phyloP scores from a whole-genome alignment of 2,797 vertebrate genomes.

The Aselliscus stoliczkanus region DNA sequence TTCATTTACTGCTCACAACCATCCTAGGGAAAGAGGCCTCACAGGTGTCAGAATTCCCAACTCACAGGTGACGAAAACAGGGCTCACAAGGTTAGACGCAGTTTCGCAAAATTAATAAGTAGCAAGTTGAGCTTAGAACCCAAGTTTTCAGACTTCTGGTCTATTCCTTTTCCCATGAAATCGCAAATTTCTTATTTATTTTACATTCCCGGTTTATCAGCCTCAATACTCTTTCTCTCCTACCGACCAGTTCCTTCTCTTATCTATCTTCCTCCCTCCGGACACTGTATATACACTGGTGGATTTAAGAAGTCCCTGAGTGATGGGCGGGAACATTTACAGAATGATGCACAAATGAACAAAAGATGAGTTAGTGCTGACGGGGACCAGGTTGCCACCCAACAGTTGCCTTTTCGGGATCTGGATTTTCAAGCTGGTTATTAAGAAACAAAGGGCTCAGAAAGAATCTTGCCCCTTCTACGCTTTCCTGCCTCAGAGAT shows the following conservation, averaged over 20 bases:
- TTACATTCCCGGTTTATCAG: neutral
- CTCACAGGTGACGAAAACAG: neutral
- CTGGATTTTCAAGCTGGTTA: neutral
- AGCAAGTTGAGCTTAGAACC: neutral
- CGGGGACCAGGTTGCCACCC: neutral
- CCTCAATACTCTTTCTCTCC: neutral
- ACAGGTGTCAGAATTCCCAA: accelerated
- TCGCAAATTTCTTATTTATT: accelerated
- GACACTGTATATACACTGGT: neutral
- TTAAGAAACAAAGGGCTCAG: neutral
- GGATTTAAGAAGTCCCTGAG: neutral
- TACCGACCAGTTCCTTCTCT: neutral
- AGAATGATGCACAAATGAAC: neutral
- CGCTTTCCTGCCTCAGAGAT: neutral
- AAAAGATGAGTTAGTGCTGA: too few relatives aligned
- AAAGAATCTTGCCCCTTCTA: neutral
- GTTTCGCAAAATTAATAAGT: accelerated
- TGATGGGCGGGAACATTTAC: neutral
- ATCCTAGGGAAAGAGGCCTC: neutral
- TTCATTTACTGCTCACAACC: neutral
- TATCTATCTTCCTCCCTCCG: neutral
- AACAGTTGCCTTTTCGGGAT: neutral
- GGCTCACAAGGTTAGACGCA: neutral
- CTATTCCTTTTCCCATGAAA: neutral
- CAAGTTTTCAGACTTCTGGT: too few relatives aligned